Conservation (phyloP, 2,797 vertebrate species). For the Garrulus glandarius region DNA sequence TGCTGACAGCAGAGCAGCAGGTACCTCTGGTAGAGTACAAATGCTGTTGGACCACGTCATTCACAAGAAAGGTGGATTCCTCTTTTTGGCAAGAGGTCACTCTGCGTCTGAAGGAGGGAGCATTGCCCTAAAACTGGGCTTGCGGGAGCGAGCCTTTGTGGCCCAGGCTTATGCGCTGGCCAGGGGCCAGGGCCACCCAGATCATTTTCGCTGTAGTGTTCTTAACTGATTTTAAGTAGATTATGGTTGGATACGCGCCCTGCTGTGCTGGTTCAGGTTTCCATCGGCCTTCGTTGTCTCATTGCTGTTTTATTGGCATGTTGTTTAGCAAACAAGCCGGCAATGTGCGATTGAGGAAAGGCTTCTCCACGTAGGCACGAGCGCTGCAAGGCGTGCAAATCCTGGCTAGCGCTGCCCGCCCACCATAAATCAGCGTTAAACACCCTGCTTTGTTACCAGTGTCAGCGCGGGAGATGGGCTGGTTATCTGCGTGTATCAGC, state of each 20-base stretch:
- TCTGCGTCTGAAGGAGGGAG: not conserved
- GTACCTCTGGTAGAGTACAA: accelerated
- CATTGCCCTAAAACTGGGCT: not conserved
- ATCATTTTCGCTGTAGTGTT: constrained; percentile 16
- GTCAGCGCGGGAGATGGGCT: constrained; percentile 69
- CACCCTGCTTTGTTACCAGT: constrained; percentile 20
- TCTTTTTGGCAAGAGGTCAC: accelerated
- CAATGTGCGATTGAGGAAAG: not conserved
- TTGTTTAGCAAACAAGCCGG: not conserved
- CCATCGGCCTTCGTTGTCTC: not conserved
- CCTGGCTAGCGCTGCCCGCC: not conserved
- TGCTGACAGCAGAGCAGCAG: not conserved
- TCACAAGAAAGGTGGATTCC: not conserved
- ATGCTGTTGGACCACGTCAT: accelerated
- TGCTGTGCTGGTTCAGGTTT: not conserved
- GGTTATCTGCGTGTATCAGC: constrained; percentile 83
- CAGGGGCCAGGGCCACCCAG: not conserved
- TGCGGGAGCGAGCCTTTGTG: accelerated
- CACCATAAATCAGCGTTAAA: not conserved
- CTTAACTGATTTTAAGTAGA: constrained; percentile 58
- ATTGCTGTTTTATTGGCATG: not conserved
- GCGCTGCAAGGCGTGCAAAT: not conserved
- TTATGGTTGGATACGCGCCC: constrained; percentile 10
- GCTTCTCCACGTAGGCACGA: not conserved
- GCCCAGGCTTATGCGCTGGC: not conserved